Evolutionary conservation across 1,140 invertebrate genomes (phyloP).

Genomic region (Radopholus similis): DNA sequence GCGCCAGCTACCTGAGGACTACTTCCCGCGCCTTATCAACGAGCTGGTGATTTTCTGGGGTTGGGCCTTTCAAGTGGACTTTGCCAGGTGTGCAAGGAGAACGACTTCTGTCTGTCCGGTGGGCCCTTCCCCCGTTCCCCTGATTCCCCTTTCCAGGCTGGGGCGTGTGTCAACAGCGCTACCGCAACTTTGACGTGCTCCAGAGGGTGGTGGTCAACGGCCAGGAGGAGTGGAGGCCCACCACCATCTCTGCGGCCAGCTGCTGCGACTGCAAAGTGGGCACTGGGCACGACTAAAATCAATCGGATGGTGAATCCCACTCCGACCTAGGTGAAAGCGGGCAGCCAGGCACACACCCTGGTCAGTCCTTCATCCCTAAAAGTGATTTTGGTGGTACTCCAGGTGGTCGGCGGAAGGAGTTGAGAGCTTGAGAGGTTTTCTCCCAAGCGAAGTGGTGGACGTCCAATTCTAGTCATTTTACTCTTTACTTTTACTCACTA

Average conservation of each 20-base stretch:
- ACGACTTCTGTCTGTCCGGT: conserved; percentile 42
- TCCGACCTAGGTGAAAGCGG: conserved; percentile 30
- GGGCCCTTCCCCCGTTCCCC: neutral
- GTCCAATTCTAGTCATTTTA: neutral
- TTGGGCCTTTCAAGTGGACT: neutral
- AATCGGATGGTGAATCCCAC: neutral
- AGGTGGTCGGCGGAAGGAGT: conserved; percentile 16
- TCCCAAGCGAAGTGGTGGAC: neutral
- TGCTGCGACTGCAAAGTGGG: conserved; percentile 40
- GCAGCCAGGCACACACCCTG: conserved; percentile 33
- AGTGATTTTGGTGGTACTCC: neutral
- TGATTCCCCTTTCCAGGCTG: conserved; percentile 12
- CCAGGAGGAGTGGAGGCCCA: conserved; percentile 37
- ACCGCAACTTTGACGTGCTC: conserved; percentile 40
- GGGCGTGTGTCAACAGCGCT: conserved; percentile 35
- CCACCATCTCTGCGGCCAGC: conserved; percentile 35
- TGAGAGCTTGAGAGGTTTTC: neutral
- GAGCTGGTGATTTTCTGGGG: conserved; percentile 10
- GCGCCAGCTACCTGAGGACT: conserved; percentile 36
- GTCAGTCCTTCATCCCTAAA: neutral
- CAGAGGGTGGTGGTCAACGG: conserved; percentile 20
- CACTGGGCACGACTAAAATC: neutral
- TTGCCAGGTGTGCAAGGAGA: conserved; percentile 31
- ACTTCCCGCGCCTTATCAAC: conserved; percentile 39
- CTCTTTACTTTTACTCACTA: neutral